phyloP scores from a whole-genome alignment of 2,797 vertebrate genomes.

The Mustela erminea region DNA sequence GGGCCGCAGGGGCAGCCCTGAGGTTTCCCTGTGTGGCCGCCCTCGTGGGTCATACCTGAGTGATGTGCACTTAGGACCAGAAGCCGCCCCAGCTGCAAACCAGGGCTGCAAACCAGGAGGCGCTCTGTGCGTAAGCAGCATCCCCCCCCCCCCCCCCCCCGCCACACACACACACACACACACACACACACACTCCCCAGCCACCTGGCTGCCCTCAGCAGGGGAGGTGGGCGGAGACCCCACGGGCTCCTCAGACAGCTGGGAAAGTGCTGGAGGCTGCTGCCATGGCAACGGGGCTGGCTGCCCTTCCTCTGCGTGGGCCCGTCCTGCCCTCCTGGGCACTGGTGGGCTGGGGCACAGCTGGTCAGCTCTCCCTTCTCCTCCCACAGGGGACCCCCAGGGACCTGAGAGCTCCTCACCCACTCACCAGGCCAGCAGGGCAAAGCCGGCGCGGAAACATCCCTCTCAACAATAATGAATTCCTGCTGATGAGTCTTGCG shows the following conservation, averaged over 20 bases:
- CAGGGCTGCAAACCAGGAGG: conserved; percentile 91
- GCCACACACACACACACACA: too few relatives aligned
- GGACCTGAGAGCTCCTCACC: neutral
- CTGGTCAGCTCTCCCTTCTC: neutral
- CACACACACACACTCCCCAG: conserved; percentile 30
- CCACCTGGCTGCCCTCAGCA: conserved; percentile 65
- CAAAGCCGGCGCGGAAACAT: neutral
- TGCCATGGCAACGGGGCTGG: neutral
- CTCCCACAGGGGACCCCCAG: neutral
- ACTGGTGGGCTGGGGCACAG: neutral
- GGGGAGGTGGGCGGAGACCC: neutral
- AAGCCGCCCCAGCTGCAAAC: conserved; percentile 91
- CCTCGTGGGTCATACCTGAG: conserved; percentile 90
- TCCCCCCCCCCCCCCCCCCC: conserved; percentile 66
- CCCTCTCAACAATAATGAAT: accelerated
- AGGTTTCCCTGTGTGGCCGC: conserved; percentile 81
- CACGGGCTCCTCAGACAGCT: neutral
- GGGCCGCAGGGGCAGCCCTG: neutral
- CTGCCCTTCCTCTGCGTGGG: neutral
- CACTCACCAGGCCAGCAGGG: neutral
- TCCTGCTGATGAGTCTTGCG: accelerated
- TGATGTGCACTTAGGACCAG: conserved; percentile 93
- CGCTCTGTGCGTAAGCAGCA: conserved; percentile 87
- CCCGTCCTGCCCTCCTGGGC: neutral
- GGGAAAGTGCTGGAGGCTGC: neutral